Base-by-base conservation (phyloP, 2,113 vertebrate genomes). In the Addax nasomaculatus region DNA sequence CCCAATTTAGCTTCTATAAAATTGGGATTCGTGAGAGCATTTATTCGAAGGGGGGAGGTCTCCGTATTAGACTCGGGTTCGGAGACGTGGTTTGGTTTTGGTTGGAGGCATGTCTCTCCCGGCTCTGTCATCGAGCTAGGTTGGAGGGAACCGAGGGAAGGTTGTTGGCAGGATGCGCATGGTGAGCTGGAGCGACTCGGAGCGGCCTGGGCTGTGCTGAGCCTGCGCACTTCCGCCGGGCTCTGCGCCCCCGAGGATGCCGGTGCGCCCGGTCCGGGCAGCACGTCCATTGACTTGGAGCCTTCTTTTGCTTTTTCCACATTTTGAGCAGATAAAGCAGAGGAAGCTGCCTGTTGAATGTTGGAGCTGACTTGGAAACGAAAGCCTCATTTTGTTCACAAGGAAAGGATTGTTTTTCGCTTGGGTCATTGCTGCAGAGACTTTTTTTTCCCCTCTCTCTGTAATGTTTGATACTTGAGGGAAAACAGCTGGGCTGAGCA, bases 391-490 rank as follows among this genome's bases (percentile, higher is more conserved):
- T 98, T 98, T 9, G 98, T 98, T 98, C 98, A 99, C 99, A 99
- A 99, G 99, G 99, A 98, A 98, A 98, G 98, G 98, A 99, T 99
- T 99, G 99, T 99, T 99, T 97, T 98, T 98, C 98, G 98, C 98
- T 98, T 97, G 98, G 99, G 98, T 98, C 99, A 98, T 96, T 99
- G 98, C 98, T 98, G 98, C 97, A 91, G 98, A 98, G 98, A 95
- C 97, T 98, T 98, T 98, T 98, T 98, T 97, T 98, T 98, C 96
- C 2, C 29, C 95, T 93, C 97, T 97, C 96, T 98, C 98, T 98
- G 98, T 99, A 98, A 99, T 99, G 98, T 98, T 99, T 98, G 99
- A 98, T 98, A 98, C 99, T 99, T 99, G 99, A 99, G 99, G 98
- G 99, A 98, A 99, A 99, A 99, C 99, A 99, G 99, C 99, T 99